Evolutionary conservation across 2,113 vertebrate species (phyloP), one percentile per base, ranked within the genome.

Genomic region (Platycercus adscitus): DNA sequence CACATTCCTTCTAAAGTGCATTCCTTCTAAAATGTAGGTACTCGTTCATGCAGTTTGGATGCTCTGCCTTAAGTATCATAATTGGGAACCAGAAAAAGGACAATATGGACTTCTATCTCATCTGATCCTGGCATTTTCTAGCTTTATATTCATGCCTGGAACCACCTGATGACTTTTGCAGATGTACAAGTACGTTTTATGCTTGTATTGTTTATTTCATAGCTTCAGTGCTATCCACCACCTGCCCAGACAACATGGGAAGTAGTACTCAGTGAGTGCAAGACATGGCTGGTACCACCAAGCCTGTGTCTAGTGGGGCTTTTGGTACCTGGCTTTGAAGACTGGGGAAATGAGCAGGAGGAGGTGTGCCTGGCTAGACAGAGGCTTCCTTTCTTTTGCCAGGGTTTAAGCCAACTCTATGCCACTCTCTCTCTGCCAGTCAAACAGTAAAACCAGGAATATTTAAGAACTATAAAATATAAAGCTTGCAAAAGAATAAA

Each of bases 251-350:
- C 46, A 66, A 37, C 7, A 26, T 11, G 7, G 26, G 20, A 75
- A 79, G 46, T 3, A 3, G 19, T 39, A 91, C 5, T 13, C 17
- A 28, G 24, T 0, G 1, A 78, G 5, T 20, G 24, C 1, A 4
- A 81, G 52, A 78, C 8, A 11, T 0, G 0, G 8, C 17, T 78
- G 49, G 20, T 78, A 35, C 15, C 10, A 43, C 7, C 39, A 73
- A 31, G 7, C 14, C 37, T 25, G 28, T 63, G 28, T 46, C 35
- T 58, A 39, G 20, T 65, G 44, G 20, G 43, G 24, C 5, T 86
- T 10, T 64, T 5, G 2, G 25, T n/a, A 52, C 25, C 55, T 20
- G 44, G 5, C 43, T 65, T 53, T 23, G 29, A 75, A 44, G 17
- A 6, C 0, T 26, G 37, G 26, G 12, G 20, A 86, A 91, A 77